These are phyloP conservation scores for Silurus aristotelis DNA, from an alignment of 2,797 vertebrate genomes.

Conservation along the genomic window DNA sequence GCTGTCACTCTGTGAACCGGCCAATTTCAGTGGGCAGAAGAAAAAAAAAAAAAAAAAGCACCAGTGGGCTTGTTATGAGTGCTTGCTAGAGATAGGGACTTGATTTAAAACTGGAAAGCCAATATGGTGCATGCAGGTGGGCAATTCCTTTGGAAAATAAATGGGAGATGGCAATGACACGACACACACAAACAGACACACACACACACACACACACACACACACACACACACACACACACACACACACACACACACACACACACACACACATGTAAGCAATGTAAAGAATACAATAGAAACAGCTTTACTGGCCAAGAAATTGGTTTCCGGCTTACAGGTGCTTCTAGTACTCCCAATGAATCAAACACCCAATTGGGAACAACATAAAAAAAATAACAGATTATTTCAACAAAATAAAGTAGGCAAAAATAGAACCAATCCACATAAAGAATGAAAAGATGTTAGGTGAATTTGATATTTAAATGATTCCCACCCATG, in stretches of 20 bases:
- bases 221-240: not conserved
- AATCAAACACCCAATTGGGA: no score
- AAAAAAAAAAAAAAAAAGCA: not conserved
- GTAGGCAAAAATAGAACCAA: not conserved
- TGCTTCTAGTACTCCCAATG: not conserved
- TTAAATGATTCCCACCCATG: not conserved
- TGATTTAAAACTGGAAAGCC: constrained; percentile 37
- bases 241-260: not conserved
- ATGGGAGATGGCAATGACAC: not conserved
- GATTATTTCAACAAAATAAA: not conserved
- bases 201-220: not conserved
- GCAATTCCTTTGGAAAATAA: constrained; percentile 24
- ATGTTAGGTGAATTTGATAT: not conserved
- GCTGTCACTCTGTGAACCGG: constrained; percentile 15
- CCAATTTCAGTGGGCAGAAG: constrained; percentile 32
- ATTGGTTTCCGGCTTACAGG: not conserved
- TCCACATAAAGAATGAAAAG: not conserved
- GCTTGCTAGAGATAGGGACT: constrained; percentile 11
- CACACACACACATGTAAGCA: not conserved
- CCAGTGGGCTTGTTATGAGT: constrained; percentile 25
- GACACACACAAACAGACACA: not conserved
- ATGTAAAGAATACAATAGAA: not conserved
- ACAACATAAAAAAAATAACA: not conserved
- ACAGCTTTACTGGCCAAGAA: not conserved
- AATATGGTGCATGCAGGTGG: constrained; percentile 14